Conservation (phyloP, 2,113 vertebrate genomes). For the Pardalotus punctatus region DNA sequence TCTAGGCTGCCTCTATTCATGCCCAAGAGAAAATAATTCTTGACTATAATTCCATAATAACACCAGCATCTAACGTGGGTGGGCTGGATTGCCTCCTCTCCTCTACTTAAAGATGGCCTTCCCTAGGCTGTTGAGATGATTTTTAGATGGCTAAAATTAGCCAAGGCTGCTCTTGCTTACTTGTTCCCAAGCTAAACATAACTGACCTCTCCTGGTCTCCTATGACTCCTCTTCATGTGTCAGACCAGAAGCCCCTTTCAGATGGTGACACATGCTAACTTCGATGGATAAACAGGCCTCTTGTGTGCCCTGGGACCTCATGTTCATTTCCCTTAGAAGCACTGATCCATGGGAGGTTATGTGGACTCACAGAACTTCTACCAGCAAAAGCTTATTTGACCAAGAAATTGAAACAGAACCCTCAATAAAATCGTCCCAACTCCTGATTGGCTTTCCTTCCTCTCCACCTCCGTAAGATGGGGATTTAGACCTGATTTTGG, state of each 20-base stretch:
- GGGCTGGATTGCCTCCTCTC: not conserved
- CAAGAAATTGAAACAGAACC: not conserved
- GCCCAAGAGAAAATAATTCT: not conserved
- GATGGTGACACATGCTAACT: not conserved
- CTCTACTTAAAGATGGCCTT: not conserved
- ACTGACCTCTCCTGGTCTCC: not conserved
- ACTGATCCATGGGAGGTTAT: not conserved
- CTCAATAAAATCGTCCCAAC: not conserved
- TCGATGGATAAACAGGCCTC: not conserved
- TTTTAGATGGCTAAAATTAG: slow-evolving; percentile 27
- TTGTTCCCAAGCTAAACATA: not conserved
- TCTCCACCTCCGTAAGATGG: not conserved
- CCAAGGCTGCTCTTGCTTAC: not conserved
- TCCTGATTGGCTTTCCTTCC: not conserved
- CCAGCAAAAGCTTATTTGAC: not conserved
- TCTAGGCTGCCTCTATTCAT: not conserved
- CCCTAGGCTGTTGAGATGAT: not conserved
- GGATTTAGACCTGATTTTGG: not conserved
- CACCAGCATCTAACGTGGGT: not conserved
- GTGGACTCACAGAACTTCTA: not conserved
- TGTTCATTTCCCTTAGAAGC: not conserved
- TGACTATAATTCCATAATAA: not conserved
- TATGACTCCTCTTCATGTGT: not conserved
- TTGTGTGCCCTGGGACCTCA: accelerated
- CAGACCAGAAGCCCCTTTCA: not conserved